Evolutionary conservation across 2,888 invertebrate species (phyloP).

Genomic region (Luffia ferchaultella): DNA sequence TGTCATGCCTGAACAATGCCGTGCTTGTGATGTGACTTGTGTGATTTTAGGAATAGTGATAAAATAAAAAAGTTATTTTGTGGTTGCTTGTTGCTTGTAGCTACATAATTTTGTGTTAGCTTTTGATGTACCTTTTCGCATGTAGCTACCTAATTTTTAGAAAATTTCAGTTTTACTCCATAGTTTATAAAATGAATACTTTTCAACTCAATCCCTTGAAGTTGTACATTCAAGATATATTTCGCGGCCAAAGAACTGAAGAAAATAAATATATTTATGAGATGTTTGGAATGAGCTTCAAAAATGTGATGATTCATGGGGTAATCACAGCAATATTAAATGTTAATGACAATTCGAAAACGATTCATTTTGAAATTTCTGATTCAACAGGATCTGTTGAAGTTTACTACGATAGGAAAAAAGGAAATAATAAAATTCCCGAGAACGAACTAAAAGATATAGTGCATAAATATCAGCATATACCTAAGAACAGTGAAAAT

Average conservation of each 20-base stretch:
- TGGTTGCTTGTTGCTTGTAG: too few species aligned
- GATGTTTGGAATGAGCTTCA: conserved; percentile 40
- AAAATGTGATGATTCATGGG: conserved; percentile 51
- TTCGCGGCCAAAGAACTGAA: conserved; percentile 34
- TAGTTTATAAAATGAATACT: conserved; percentile 16
- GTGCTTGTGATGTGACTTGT: too few species aligned
- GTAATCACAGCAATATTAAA: conserved; percentile 42
- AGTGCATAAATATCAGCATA: conserved; percentile 25
- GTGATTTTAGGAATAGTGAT: too few species aligned
- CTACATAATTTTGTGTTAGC: neutral
- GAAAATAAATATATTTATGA: conserved; percentile 46
- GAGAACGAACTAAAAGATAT: conserved; percentile 28
- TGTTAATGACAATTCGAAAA: conserved; percentile 18
- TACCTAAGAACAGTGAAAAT: conserved; percentile 30
- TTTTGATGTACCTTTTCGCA: too few species aligned
- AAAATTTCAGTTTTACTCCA: too few species aligned
- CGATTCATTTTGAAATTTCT: conserved; percentile 40
- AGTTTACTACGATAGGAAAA: conserved; percentile 38
- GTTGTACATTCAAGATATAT: conserved; percentile 50
- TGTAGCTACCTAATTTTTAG: too few species aligned
- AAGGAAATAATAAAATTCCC: conserved; percentile 29
- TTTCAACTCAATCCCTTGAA: conserved; percentile 38
- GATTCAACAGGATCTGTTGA: conserved; percentile 47
- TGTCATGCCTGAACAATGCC: too few species aligned
- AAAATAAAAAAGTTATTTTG: too few species aligned